A percentile compares a stretch with the other conserved stretches of the same genome.
These are phyloP conservation scores for Drosophila histrio DNA, from an alignment of 2,888 invertebrate species.

Conservation along the genomic window DNA sequence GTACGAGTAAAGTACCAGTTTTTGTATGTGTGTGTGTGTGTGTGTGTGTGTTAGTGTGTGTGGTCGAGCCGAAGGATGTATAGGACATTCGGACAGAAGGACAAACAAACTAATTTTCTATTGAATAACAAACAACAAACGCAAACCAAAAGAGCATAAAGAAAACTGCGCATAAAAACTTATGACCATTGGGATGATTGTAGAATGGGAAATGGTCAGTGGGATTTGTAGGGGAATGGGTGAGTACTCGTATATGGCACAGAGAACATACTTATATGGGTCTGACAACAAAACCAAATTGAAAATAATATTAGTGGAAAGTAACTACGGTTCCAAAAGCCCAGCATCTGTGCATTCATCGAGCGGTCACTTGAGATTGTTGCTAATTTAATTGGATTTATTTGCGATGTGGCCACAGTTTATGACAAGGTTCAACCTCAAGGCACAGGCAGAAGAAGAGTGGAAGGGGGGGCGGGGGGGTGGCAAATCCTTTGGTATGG, in stretches of 20 bases:
- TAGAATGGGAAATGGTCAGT: neutral
- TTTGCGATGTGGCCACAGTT: slow-evolving; percentile 65
- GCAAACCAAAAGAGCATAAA: slow-evolving; percentile 31
- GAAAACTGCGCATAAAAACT: slow-evolving; percentile 50
- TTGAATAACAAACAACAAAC: slow-evolving; percentile 51
- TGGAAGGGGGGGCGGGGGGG: neutral
- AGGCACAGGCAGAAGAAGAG: neutral
- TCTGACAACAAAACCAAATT: slow-evolving; percentile 39
- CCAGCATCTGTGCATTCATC: slow-evolving; percentile 28
- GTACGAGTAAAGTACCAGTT: slow-evolving; percentile 32
- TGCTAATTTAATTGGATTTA: slow-evolving; percentile 75
- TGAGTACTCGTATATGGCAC: neutral
- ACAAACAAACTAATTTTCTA: slow-evolving; percentile 74
- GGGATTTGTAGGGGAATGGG: neutral
- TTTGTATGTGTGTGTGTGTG: neutral
- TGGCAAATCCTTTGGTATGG: neutral
- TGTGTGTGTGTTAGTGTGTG: slow-evolving; percentile 2
- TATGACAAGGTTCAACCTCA: slow-evolving; percentile 25
- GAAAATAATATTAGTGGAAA: slow-evolving; percentile 47
- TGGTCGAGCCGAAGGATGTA: neutral
- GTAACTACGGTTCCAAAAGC: neutral
- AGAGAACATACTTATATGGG: slow-evolving; percentile 19
- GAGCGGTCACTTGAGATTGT: slow-evolving; percentile 62
- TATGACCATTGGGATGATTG: slow-evolving; percentile 29
- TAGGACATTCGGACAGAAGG: neutral